phyloP scores from a whole-genome alignment of 2,113 vertebrate genomes.

The Seriola rivoliana region DNA sequence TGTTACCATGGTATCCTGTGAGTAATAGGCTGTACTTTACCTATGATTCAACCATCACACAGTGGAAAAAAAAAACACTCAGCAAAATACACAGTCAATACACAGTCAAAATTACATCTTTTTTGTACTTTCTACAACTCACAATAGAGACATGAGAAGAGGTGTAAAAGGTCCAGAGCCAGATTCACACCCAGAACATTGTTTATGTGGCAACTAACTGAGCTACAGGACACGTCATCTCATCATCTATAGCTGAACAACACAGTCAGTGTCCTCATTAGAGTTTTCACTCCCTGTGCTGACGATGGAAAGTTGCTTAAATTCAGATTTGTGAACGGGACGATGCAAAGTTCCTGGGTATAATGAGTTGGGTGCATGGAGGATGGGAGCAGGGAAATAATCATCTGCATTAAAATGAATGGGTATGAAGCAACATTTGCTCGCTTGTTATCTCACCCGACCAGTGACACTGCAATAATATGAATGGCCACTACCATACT shows the following conservation, averaged over 20 bases:
- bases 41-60: conserved; percentile 65
- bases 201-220: background rate
- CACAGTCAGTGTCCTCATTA: background rate
- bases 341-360: background rate
- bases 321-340: conserved; percentile 12
- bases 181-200: background rate
- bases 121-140: background rate
- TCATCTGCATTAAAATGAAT: conserved; percentile 11
- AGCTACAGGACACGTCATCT: background rate
- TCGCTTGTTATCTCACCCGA: background rate
- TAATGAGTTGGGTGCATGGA: conserved; percentile 9
- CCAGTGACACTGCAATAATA: conserved; percentile 6
- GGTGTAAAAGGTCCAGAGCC: background rate
- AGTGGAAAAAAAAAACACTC: conserved; percentile 46
- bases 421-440: background rate
- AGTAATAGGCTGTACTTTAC: conserved; percentile 63
- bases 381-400: conserved; percentile 1
- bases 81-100: conserved; percentile 30
- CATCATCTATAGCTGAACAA: conserved; percentile 1
- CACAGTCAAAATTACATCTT: rapidly evolving
- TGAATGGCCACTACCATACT: background rate
- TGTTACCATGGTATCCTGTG: conserved; percentile 71
- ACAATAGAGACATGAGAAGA: background rate
- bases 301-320: background rate
- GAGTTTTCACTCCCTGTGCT: background rate